A percentile compares a stretch with the other conserved stretches of the same genome.
Evolutionary conservation across 1,140 invertebrate genomes (phyloP).

Genomic region (Philotrypesis tridentata): DNA sequence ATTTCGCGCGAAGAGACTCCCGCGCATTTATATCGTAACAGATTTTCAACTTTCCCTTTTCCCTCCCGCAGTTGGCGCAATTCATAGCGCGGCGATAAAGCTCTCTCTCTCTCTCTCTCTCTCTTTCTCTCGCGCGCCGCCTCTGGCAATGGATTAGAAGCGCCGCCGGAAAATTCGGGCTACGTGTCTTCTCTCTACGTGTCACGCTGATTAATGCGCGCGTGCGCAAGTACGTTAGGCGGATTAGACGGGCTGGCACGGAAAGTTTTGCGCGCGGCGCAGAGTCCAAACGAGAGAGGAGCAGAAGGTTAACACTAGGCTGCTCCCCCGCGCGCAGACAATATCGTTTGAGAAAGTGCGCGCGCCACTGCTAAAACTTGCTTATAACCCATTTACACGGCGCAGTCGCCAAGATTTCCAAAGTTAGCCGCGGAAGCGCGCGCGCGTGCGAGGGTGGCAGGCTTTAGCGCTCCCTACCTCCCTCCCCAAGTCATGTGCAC

Average conservation of each 20-base stretch:
- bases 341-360: constrained; percentile 45
- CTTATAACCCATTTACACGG: constrained; percentile 33
- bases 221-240: constrained; percentile 5
- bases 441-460: no score
- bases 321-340: constrained; percentile 12
- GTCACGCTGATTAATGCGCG: constrained; percentile 37
- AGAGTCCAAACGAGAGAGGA: not conserved
- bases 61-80: not conserved
- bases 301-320: constrained; percentile 1
- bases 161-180: not conserved
- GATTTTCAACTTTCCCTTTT: not conserved
- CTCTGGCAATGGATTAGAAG: not conserved
- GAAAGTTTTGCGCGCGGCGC: constrained; percentile 20
- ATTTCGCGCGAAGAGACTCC: not conserved
- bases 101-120: no score
- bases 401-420: constrained; percentile 35
- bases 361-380: constrained; percentile 21
- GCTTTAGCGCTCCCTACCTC: not conserved
- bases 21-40: no score
- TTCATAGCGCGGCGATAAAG: not conserved
- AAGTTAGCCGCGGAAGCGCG: constrained; percentile 7
- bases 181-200: not conserved
- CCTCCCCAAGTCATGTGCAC: no score
- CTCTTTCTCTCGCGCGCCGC: no score
- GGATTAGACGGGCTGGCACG: constrained; percentile 7